These are phyloP conservation scores for Lacanobia oleracea DNA, from an alignment of 2,888 invertebrate genomes.

Conservation along the genomic window DNA sequence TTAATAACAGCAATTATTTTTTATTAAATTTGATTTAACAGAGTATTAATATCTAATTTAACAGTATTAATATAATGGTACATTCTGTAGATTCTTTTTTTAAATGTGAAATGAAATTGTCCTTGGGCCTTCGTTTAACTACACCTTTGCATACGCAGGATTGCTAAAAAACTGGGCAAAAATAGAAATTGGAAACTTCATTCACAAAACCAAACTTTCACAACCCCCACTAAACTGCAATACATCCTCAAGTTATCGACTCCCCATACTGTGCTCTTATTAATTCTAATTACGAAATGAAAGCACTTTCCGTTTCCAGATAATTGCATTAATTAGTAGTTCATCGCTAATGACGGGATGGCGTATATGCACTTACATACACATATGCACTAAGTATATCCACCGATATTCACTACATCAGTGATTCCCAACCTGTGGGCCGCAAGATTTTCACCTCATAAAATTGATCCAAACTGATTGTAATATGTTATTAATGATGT, in stretches of 20 bases:
- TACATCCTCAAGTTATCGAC: slow-evolving; percentile 6
- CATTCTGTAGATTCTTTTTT: background rate
- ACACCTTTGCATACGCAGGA: too few relatives aligned
- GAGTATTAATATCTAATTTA: too few relatives aligned
- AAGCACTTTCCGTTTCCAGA: slow-evolving; percentile 53
- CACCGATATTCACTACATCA: background rate
- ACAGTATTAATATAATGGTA: too few relatives aligned
- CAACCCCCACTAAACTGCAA: background rate
- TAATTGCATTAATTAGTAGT: slow-evolving; percentile 54
- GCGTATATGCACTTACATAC: slow-evolving; percentile 13
- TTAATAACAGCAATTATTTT: too few relatives aligned
- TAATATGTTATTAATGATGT: too few relatives aligned
- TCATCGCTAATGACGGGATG: slow-evolving; percentile 48
- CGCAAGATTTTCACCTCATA: too few relatives aligned
- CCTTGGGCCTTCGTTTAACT: too few relatives aligned
- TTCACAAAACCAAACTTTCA: background rate
- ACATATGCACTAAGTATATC: slow-evolving; percentile 5
- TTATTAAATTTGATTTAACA: too few relatives aligned
- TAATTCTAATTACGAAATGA: slow-evolving; percentile 38
- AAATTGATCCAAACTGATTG: too few relatives aligned
- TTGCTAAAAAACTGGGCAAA: too few relatives aligned
- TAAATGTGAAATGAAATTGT: background rate
- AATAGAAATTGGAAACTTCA: background rate
- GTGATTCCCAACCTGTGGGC: too few relatives aligned
- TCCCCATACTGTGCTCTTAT: slow-evolving; percentile 39